phyloP scores from a whole-genome alignment of 2,797 vertebrate genomes.

The Rhynchonycteris naso region DNA sequence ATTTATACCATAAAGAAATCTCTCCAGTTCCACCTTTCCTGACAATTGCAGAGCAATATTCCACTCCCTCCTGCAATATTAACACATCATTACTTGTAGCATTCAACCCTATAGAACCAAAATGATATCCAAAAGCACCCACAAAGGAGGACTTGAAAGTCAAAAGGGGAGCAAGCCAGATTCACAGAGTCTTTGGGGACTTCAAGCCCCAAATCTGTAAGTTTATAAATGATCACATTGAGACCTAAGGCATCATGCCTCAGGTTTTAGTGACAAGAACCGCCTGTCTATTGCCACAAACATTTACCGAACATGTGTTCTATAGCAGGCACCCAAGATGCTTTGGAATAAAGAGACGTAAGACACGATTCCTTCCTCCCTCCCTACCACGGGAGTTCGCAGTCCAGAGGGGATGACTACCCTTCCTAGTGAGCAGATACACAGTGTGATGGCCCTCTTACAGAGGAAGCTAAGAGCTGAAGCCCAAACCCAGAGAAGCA shows the following conservation, averaged over 20 bases:
- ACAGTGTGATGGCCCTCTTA: neutral
- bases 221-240: slow-evolving; percentile 11
- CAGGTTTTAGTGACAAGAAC: neutral
- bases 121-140: neutral
- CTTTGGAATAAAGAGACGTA: neutral
- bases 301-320: neutral
- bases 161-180: neutral
- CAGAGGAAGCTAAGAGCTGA: neutral
- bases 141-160: neutral
- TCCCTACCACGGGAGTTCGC: neutral
- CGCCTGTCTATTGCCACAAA: neutral
- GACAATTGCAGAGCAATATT: neutral
- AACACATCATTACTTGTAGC: neutral
- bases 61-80: neutral
- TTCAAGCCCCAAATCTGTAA: slow-evolving; percentile 6
- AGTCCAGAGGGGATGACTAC: neutral
- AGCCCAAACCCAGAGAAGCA: neutral
- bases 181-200: neutral
- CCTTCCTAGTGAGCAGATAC: neutral
- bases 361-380: neutral
- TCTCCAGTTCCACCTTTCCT: neutral
- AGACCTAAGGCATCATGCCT: neutral
- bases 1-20: neutral
- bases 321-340: neutral
- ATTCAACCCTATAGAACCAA: neutral